A percentile compares a stretch with the other conserved stretches of the same genome.
Evolutionary conservation across 2,797 vertebrate genomes (phyloP).

Genomic region (Manis crassicaudata): DNA sequence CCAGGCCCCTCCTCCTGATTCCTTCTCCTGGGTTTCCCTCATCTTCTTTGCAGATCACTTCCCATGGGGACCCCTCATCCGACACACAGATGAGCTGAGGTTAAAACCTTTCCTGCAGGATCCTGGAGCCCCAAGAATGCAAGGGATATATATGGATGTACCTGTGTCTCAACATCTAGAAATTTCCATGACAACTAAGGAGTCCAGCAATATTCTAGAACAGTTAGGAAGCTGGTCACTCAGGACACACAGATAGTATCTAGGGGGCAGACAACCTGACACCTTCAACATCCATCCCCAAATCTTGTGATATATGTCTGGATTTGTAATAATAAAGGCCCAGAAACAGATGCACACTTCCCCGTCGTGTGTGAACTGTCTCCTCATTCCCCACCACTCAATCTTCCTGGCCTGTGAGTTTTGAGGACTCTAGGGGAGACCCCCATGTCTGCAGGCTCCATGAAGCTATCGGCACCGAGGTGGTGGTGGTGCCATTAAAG

Average conservation of each 20-base stretch:
- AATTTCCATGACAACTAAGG: neutral
- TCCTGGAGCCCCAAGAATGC: neutral
- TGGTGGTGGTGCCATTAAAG: neutral
- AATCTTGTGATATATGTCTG: neutral
- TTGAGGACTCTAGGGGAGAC: neutral
- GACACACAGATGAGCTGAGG: neutral
- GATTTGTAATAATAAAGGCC: neutral
- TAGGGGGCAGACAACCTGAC: neutral
- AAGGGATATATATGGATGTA: neutral
- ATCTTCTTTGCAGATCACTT: neutral
- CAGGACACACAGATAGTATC: neutral
- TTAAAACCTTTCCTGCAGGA: neutral
- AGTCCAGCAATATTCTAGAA: neutral
- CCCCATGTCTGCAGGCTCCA: neutral
- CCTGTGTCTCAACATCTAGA: neutral
- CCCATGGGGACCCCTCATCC: neutral
- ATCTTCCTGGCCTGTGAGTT: neutral
- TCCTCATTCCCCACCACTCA: neutral
- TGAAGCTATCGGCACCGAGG: too few species aligned
- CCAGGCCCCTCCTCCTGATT: neutral
- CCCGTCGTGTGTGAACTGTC: accelerated
- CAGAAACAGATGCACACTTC: neutral
- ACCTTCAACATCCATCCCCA: neutral
- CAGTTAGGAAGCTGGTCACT: neutral
- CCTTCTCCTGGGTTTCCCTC: neutral